Evolutionary conservation across 2,113 vertebrate species (phyloP).

Genomic region (Salvelinus alpinus): DNA sequence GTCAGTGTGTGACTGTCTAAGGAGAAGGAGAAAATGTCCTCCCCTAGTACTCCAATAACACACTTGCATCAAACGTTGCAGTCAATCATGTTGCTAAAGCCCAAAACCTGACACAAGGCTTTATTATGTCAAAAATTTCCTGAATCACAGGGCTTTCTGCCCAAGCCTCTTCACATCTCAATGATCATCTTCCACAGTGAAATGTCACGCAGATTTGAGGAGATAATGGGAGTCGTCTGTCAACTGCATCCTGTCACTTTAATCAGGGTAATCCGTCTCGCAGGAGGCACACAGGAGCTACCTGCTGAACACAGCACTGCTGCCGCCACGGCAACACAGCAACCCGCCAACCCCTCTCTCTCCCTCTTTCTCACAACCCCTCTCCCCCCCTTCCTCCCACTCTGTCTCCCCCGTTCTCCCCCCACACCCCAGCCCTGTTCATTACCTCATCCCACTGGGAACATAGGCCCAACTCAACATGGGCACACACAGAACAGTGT

Average conservation of each 20-base stretch:
- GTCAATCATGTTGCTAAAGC: slow-evolving; percentile 7
- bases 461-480: not conserved
- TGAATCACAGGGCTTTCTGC: slow-evolving; percentile 55
- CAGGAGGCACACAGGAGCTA: slow-evolving; percentile 61
- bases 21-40: not conserved
- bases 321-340: slow-evolving; percentile 40
- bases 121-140: slow-evolving; percentile 33
- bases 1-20: not conserved
- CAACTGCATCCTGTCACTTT: slow-evolving; percentile 71
- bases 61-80: not conserved
- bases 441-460: not conserved
- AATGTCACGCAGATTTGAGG: slow-evolving; percentile 75
- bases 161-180: slow-evolving; percentile 74
- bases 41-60: not conserved
- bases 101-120: slow-evolving; percentile 22
- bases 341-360: slow-evolving; percentile 33
- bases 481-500: not conserved
- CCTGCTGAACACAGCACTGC: slow-evolving; percentile 59
- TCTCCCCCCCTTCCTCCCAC: too few species aligned
- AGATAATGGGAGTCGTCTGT: slow-evolving; percentile 81
- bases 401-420: too few species aligned
- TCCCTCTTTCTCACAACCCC: not conserved
- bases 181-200: slow-evolving; percentile 73
- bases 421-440: not conserved
- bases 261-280: slow-evolving; percentile 77